Evolutionary conservation across 2,888 invertebrate species (phyloP), one percentile per base, ranked within the genome.

Genomic region (Xestia sexstrigata): DNA sequence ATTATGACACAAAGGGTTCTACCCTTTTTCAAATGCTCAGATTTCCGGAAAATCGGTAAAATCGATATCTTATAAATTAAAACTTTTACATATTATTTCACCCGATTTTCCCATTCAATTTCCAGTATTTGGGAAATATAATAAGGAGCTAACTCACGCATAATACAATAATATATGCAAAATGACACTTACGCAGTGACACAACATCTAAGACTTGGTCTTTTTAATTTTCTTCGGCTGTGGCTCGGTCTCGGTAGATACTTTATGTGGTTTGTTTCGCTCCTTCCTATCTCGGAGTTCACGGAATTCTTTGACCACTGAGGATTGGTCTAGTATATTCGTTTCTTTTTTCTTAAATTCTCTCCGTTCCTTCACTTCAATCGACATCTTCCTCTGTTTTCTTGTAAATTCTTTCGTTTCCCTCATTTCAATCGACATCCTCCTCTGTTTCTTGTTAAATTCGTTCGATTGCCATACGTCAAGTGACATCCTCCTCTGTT

Each of bases 101-200:
- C 6, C 47, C 17, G 13, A 9, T 75, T 42, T 47, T 23, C 35
- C n/a, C n/a, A n/a, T n/a, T n/a, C n/a, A n/a, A 65, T 76, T 55
- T 30, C 30, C 49, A 35, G 11, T 45, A 76, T 35, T 11, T 20
- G 11, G 26, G n/a, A 66, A 47, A 9, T 47, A 30, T 66, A 17
- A 66, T 68, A 69, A 69, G 35, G 60, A 45, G n/a, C n/a, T 55
- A n/a, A n/a, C n/a, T 13, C 55, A n/a, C 55, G 13, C 55, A 52
- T 23, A 52, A 23, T 23, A 52, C 52, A 52, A 52, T 52, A 55
- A 55, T 11, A n/a, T 23, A n/a, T 55, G n/a, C n/a, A n/a, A 55
- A n/a, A 11, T 11, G 55, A 11, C n/a, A 55, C 55, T n/a, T 11
- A n/a, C 52, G 49, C 30, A 55, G 5, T 20, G 1, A 23, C 17